Base-by-base conservation (phyloP, 1,140 invertebrate species). In the Cryptotermes secundus region DNA sequence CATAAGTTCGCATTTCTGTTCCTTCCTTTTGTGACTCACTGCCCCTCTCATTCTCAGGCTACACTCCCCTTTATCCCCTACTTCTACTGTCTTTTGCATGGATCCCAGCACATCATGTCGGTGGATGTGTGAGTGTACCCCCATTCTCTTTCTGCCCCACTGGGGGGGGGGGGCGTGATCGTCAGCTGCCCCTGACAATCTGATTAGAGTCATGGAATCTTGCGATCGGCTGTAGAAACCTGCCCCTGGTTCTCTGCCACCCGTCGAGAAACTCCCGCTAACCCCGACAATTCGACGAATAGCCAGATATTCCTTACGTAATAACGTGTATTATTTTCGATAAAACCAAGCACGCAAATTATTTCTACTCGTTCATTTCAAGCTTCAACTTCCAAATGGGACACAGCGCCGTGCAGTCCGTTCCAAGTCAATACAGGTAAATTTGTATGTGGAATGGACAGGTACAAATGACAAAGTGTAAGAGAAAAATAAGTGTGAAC, bases 151-250 rank as follows among this genome's bases (percentile, higher is more conserved):
- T 35, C 81, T 31, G 38, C 36, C 42, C n/a, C 81, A 31, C 35
- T 36, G 59, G 26, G n/a, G 81, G 38, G 38, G 59, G 26, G n/a
- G 81, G 38, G 38, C 9, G 38, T 31, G 19, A 82, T 82, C 81
- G 81, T 82, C 81, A 82, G 81, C 81, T 82, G 81, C 26, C 12
- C 26, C 81, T 42, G 81, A 82, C 81, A 82, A 82, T 82, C 81
- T 82, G 81, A 82, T 82, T 82, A 82, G 42, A 42, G 22, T 82
- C 81, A 82, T 82, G 81, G 81, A 49, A 82, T 49, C 38, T 82
- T 45, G 81, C 81, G 35, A 82, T 82, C 81, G 81, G 42, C 81
- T 45, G 80, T 26, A 24, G 22, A 9, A 19, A 80, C 34, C 34
- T n/a, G 24, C 80, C 34, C 80, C 36, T 80, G 80, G n/a, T 24